These are phyloP conservation scores for Cyrtodaria siliqua DNA, from an alignment of 2,888 invertebrate species.

Conservation along the genomic window DNA sequence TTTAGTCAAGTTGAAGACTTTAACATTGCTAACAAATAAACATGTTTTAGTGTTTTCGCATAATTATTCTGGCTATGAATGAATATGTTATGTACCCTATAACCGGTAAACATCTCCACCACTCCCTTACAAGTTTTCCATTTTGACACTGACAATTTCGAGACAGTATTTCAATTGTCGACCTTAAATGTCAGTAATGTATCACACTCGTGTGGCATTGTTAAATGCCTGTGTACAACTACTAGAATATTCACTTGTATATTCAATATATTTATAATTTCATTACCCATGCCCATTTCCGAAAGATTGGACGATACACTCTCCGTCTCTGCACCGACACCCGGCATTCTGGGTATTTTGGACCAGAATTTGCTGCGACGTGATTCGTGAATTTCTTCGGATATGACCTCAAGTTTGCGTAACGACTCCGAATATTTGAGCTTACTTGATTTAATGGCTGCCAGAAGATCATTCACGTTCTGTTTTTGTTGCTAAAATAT, in stretches of 20 bases:
- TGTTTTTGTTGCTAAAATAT: slow-evolving; percentile 75
- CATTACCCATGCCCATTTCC: slow-evolving; percentile 63
- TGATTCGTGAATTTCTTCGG: slow-evolving; percentile 90
- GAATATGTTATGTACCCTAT: no score
- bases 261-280: background rate
- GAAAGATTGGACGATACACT: slow-evolving; percentile 64
- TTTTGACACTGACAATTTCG: no score
- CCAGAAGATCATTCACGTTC: slow-evolving; percentile 88
- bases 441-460: slow-evolving; percentile 93
- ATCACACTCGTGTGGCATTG: no score
- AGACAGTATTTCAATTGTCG: no score
- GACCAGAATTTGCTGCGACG: slow-evolving; percentile 75
- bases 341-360: slow-evolving; percentile 90
- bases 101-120: no score
- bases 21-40: no score
- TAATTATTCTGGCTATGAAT: no score
- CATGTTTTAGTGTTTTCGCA: no score
- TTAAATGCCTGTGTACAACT: no score
- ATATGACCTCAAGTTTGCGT: slow-evolving; percentile 94
- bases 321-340: slow-evolving; percentile 90
- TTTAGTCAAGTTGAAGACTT: no score
- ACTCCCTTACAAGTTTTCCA: no score
- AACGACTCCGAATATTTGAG: slow-evolving; percentile 93
- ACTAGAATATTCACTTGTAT: background rate
- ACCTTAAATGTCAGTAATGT: no score